These are phyloP conservation scores for Amblyjoppa fuscipennis DNA, from an alignment of 2,888 invertebrate genomes.

Conservation along the genomic window DNA sequence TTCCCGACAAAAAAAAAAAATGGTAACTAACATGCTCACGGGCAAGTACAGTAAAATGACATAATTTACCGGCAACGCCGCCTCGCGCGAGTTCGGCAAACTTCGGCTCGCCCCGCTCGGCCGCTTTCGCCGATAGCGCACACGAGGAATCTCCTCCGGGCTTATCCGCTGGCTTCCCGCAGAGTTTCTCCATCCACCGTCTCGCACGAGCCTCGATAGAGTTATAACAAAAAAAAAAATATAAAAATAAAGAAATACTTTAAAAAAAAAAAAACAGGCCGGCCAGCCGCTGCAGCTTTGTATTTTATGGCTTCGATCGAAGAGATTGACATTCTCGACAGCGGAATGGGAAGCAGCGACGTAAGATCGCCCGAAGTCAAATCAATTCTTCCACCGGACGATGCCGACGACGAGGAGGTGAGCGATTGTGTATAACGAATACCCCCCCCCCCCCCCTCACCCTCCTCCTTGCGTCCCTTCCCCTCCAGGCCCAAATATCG, in stretches of 20 bases:
- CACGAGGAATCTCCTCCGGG: not conserved
- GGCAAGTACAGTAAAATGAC: too few relatives aligned
- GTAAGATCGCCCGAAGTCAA: conserved; percentile 82
- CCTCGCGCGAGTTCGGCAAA: not conserved
- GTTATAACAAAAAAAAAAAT: not conserved
- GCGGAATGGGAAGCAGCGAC: conserved; percentile 83
- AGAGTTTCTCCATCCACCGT: not conserved
- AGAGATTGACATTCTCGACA: conserved; percentile 79
- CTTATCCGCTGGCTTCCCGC: not conserved
- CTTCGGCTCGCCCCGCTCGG: not conserved
- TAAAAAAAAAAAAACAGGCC: conserved; percentile 28
- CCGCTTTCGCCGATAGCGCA: not conserved
- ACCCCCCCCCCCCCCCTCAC: too few relatives aligned
- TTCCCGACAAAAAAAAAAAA: too few relatives aligned
- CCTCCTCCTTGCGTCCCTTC: too few relatives aligned
- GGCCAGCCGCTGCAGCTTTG: conserved; percentile 18
- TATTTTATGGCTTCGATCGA: conserved; percentile 80
- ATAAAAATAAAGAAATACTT: not conserved
- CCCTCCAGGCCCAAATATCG: too few relatives aligned
- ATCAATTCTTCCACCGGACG: conserved; percentile 80
- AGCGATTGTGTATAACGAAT: conserved; percentile 12
- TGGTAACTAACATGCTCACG: not conserved
- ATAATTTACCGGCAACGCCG: not conserved
- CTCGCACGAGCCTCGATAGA: not conserved
- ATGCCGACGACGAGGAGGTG: conserved; percentile 81